phyloP scores from a whole-genome alignment of 2,113 vertebrate species.

The Tyto alba region DNA sequence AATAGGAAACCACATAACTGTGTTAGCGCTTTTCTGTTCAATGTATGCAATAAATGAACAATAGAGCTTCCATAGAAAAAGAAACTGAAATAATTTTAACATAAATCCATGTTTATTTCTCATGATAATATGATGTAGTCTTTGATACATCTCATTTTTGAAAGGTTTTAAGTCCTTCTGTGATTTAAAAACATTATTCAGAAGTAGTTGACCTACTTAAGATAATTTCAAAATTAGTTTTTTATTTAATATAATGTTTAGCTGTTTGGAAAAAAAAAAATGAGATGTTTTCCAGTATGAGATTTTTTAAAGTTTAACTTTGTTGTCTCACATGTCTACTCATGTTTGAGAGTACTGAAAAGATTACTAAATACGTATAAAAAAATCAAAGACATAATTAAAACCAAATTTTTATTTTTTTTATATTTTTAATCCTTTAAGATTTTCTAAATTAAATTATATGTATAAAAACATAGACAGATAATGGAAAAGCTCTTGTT shows the following conservation, averaged over 20 bases:
- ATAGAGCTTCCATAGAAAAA: neutral
- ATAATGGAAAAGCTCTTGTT: neutral
- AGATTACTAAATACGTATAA: neutral
- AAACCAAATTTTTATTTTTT: rapidly evolving
- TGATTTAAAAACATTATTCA: neutral
- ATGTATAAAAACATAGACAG: neutral
- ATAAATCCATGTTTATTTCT: neutral
- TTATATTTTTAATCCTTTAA: neutral
- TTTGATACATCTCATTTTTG: neutral
- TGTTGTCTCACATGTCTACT: neutral
- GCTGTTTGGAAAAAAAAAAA: neutral
- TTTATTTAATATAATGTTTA: neutral
- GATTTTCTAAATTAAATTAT: neutral
- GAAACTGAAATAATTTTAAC: neutral
- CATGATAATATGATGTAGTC: neutral
- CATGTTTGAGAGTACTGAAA: neutral
- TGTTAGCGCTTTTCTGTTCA: neutral
- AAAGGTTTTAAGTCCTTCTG: neutral
- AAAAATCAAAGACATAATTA: neutral
- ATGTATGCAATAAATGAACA: neutral
- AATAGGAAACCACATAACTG: neutral
- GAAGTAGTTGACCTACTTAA: neutral
- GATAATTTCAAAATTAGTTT: neutral
- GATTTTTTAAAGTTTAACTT: neutral
- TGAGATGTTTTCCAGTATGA: neutral